Evolutionary conservation across 2,888 invertebrate species (phyloP), one percentile per base, ranked within the genome.

Genomic region (Temnothorax ravouxi): DNA sequence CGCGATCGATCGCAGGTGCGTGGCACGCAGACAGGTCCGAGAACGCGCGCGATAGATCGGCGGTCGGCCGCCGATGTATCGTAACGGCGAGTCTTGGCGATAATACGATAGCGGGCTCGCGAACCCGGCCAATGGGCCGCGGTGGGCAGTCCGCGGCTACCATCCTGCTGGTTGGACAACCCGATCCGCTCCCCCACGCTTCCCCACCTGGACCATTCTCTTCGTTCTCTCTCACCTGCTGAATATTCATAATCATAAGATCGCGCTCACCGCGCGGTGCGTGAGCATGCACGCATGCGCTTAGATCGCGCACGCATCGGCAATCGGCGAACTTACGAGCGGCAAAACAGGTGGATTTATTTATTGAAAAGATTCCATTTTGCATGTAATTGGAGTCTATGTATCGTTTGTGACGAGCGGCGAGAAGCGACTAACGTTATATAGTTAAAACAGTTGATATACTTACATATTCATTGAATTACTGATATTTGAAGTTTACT

Each of bases 41-140:
- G 74, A 67, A 56, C 56, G 84, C 67, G 18, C 54, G 29, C 52
- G 50, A 76, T 79, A 79, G 67, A 81, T 69, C 79, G 85, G 62
- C 79, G 85, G 62, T n/a, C 62, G 90, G 64, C 29, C 82, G 72
- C 41, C 85, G 72, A 50, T 84, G 85, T 89, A 89, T 89, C 89
- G 89, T 84, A 84, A 87, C 67, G 82, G 87, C 74, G 84, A 81
- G 85, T 74, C 66, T 15, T 62, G 80, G 72, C 90, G 90, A 90
- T 90, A 90, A 88, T 90, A 85, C 90, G 90, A 90, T 90, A 90
- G 87, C 88, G 88, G 47, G 59, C 80, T 89, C 84, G 89, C 85
- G 71, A 91, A 91, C 91, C 93, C 89, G 93, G 91, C 94, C 94
- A 94, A 94, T 94, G 92, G 93, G 94, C 92, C 93, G 91, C 92